phyloP scores from a whole-genome alignment of 2,113 vertebrate species.

The Myocastor coypus region DNA sequence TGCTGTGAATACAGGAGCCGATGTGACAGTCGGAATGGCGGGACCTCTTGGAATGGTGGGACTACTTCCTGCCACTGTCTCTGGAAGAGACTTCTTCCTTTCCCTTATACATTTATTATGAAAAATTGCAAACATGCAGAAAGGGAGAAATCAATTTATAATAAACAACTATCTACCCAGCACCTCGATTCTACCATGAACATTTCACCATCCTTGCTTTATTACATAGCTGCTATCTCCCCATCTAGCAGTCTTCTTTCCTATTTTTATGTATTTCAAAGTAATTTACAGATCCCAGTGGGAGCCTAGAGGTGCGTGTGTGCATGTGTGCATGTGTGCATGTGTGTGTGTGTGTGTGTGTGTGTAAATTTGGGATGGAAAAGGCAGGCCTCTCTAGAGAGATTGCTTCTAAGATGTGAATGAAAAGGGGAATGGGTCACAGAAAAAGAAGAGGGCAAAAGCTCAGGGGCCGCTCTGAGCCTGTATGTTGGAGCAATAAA shows the following conservation, averaged over 20 bases:
- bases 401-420: not conserved
- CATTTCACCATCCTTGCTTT: not conserved
- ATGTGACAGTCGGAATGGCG: not conserved
- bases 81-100: not conserved
- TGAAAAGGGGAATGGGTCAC: not conserved
- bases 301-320: not conserved
- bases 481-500: not conserved
- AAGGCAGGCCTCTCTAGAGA: conserved; percentile 10
- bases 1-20: not conserved
- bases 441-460: not conserved
- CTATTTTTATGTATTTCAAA: conserved; percentile 41
- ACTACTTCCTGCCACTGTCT: not conserved
- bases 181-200: not conserved
- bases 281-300: conserved; percentile 6
- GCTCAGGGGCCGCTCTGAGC: not conserved
- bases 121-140: conserved; percentile 43
- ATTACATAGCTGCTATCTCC: not conserved
- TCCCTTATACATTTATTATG: not conserved
- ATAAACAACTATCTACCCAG: not conserved
- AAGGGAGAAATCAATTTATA: conserved; percentile 36
- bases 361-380: not conserved
- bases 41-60: not conserved
- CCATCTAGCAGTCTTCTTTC: not conserved
- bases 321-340: not conserved
- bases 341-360: not conserved